A percentile compares a stretch with the other conserved stretches of the same genome.
Evolutionary conservation across 2,888 invertebrate genomes (phyloP).

Genomic region (Carabus problematicus): DNA sequence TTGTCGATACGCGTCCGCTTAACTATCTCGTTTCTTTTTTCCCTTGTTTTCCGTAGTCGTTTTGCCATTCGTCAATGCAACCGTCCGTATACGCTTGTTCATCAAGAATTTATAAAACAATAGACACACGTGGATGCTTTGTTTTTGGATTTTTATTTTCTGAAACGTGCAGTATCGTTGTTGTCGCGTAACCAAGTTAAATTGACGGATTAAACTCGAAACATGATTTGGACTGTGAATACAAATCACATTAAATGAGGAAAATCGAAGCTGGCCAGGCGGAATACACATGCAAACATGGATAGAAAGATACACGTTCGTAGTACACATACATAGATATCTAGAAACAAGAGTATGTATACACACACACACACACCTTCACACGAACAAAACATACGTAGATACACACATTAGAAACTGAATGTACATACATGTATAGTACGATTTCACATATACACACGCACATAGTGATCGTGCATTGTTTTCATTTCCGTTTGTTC

Average conservation of each 20-base stretch:
- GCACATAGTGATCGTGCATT: background rate
- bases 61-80: background rate
- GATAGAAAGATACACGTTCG: constrained; percentile 22
- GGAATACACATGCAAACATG: constrained; percentile 23
- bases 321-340: constrained; percentile 21
- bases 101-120: constrained; percentile 13
- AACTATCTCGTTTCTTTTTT: background rate
- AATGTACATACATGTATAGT: too few relatives aligned
- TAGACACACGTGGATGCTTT: background rate
- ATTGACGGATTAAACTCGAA: background rate
- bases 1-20: background rate
- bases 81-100: background rate
- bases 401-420: too few relatives aligned
- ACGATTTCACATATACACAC: constrained; percentile 26
- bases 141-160: background rate
- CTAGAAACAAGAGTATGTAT: constrained; percentile 24
- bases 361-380: constrained; percentile 37
- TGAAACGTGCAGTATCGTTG: too few relatives aligned
- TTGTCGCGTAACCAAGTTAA: too few relatives aligned
- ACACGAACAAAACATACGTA: constrained; percentile 8
- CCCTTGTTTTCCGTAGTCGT: constrained; percentile 4
- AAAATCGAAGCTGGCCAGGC: constrained; percentile 11
- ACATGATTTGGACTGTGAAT: constrained; percentile 1
- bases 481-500: constrained; percentile 31
- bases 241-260: constrained; percentile 14